Conservation (phyloP, 2,113 vertebrate genomes). For the Phodopus roborovskii region DNA sequence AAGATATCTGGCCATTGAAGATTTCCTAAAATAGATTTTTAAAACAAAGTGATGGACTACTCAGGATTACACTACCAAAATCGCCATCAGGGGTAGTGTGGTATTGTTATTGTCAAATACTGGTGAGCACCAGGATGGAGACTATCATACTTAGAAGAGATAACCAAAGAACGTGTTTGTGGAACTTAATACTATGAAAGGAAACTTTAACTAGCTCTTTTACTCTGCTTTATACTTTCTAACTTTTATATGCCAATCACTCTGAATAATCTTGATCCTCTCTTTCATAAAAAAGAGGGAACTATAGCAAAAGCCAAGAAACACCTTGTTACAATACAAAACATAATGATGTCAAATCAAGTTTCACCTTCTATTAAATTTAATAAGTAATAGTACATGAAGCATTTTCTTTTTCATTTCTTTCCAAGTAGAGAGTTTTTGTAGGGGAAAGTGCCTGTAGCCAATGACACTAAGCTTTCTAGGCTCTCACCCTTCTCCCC, state of each 20-base stretch:
- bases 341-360: neutral
- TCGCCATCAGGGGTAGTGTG: neutral
- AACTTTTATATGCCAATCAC: neutral
- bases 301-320: neutral
- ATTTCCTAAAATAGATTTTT: neutral
- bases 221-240: neutral
- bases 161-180: neutral
- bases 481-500: neutral
- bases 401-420: neutral
- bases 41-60: neutral
- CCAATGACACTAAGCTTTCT: neutral
- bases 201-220: neutral
- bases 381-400: neutral
- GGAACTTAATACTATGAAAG: neutral
- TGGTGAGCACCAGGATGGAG: neutral
- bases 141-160: neutral
- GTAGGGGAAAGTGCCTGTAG: neutral
- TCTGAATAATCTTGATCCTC: neutral
- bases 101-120: neutral
- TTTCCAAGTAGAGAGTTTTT: neutral
- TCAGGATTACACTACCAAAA: neutral
- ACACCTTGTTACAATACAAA: neutral
- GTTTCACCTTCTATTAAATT: neutral
- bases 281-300: neutral
- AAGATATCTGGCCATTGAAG: neutral